phyloP scores from a whole-genome alignment of 2,797 vertebrate genomes.

The Eurystomus glaucurus region DNA sequence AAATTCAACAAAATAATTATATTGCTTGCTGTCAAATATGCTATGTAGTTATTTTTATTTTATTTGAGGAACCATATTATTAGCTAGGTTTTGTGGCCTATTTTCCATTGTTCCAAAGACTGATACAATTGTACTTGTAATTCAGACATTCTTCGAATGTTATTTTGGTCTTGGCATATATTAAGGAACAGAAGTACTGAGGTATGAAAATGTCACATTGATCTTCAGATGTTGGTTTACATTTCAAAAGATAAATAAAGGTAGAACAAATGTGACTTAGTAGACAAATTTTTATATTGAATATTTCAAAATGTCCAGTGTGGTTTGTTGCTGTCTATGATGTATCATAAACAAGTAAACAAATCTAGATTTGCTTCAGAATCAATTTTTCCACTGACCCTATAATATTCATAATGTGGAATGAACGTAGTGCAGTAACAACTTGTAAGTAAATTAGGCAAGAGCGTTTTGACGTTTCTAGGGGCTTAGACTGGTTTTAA shows the following conservation, averaged over 20 bases:
- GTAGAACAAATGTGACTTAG: not conserved
- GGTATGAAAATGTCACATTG: not conserved
- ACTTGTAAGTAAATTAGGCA: not conserved
- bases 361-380: not conserved
- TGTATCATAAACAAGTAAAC: not conserved
- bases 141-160: not conserved
- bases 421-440: not conserved
- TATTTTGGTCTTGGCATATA: not conserved
- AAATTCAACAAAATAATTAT: not conserved
- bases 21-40: not conserved
- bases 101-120: not conserved
- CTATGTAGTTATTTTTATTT: not conserved
- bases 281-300: not conserved
- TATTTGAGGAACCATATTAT: accelerated
- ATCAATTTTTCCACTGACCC: not conserved
- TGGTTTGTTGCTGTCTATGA: not conserved
- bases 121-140: not conserved
- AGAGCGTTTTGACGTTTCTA: not conserved
- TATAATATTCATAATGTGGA: not conserved
- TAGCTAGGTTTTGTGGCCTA: not conserved
- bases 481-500: not conserved
- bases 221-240: not conserved
- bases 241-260: not conserved
- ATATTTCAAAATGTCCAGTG: not conserved
- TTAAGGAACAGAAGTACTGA: not conserved